phyloP scores from a whole-genome alignment of 2,113 vertebrate species.

The Hystrix cristata region DNA sequence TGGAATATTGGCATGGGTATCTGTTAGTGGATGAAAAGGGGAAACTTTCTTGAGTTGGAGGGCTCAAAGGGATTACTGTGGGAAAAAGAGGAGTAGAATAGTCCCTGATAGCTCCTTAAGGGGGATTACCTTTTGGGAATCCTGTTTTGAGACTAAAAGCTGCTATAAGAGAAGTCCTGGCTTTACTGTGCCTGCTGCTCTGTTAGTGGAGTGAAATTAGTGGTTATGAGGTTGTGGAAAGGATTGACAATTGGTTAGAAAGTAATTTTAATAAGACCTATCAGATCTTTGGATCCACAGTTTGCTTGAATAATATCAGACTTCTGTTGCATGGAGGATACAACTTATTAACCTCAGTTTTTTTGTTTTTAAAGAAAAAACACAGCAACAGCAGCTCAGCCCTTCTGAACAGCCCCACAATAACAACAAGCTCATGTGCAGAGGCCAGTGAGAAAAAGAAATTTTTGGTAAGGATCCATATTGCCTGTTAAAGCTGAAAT shows the following conservation, averaged over 20 bases:
- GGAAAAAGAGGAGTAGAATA: not conserved
- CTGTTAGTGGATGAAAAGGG: constrained; percentile 64
- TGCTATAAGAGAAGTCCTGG: constrained; percentile 41
- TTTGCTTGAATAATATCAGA: constrained; percentile 66
- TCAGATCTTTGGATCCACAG: constrained; percentile 11
- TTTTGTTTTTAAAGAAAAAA: constrained; percentile 87
- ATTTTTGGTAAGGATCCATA: constrained; percentile 85
- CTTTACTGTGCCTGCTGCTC: constrained; percentile 12
- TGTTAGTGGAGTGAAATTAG: constrained; percentile 9
- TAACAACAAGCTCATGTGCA: constrained; percentile 87
- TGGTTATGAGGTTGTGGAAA: constrained; percentile 37
- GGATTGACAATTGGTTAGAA: constrained; percentile 43
- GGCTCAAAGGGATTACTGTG: not conserved
- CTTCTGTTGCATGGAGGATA: constrained; percentile 66
- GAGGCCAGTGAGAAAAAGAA: constrained; percentile 88
- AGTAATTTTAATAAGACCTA: constrained; percentile 33
- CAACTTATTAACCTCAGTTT: constrained; percentile 72
- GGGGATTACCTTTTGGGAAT: constrained; percentile 46
- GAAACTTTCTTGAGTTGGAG: constrained; percentile 54
- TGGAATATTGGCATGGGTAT: not conserved
- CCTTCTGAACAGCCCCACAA: constrained; percentile 85
- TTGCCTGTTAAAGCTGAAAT: constrained; percentile 70
- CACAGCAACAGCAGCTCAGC: constrained; percentile 85
- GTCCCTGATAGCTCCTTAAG: not conserved
- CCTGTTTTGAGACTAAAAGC: constrained; percentile 25